Base-by-base conservation (phyloP, 2,888 invertebrate species). In the Sabatieria punctata region DNA sequence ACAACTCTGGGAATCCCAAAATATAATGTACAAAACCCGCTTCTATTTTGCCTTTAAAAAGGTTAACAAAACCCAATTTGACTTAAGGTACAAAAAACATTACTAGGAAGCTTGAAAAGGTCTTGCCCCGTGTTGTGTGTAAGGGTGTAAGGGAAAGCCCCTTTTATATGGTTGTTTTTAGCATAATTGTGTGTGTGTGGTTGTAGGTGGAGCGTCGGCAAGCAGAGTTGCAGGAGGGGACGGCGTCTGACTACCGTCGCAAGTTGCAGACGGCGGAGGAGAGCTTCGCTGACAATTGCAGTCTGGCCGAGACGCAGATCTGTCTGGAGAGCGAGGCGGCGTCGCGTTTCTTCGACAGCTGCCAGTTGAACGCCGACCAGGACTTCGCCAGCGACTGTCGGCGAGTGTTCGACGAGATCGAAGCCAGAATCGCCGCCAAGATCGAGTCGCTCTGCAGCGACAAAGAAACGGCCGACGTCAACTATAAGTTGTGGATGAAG, bases 151-250 rank as follows among this genome's bases (percentile, higher is more conserved):
- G n/a, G n/a, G n/a, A n/a, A n/a, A n/a, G n/a, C n/a, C n/a, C n/a
- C n/a, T n/a, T n/a, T n/a, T n/a, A n/a, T n/a, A n/a, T n/a, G n/a
- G n/a, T n/a, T n/a, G n/a, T n/a, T n/a, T n/a, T n/a, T n/a, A n/a
- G n/a, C n/a, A n/a, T n/a, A n/a, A n/a, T n/a, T n/a, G n/a, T n/a
- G n/a, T n/a, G n/a, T n/a, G n/a, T n/a, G n/a, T n/a, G n/a, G n/a
- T n/a, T 38, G n/a, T 38, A 38, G 38, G 38, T 38, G 38, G 38
- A 38, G 38, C n/a, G 38, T 19, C 38, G 38, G 11, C 22, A 19
- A 21, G 8, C 8, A 21, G 38, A 38, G 22, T 8, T 38, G 38
- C 11, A n/a, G 8, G n/a, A 21, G 19, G 38, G 38, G 6, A 38
- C 11, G 38, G 38, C 38, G 38, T 38, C n/a, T 13, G 38, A 38